phyloP scores from a whole-genome alignment of 2,888 invertebrate species.

The Phyto melanocephala region DNA sequence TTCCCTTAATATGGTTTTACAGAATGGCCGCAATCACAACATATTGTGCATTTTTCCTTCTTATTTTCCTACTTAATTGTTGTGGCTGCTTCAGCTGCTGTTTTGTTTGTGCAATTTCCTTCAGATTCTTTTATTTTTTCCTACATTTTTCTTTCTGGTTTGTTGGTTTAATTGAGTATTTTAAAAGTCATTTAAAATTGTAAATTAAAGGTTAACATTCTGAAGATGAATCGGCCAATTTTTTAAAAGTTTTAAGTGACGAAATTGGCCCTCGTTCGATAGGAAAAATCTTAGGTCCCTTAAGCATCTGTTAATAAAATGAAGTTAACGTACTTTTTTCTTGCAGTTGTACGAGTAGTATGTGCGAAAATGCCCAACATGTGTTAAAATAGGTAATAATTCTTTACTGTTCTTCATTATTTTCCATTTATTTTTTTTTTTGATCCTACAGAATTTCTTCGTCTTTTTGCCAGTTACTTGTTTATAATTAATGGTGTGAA shows the following conservation, averaged over 20 bases:
- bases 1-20: constrained; percentile 19
- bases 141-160: neutral
- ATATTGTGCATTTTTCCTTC: neutral
- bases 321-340: neutral
- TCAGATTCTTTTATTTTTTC: neutral
- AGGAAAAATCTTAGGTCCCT: no score
- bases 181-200: constrained; percentile 25
- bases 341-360: neutral
- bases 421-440: neutral
- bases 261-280: no score
- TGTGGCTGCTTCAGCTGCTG: neutral
- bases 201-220: no score
- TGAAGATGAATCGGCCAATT: no score
- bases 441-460: neutral
- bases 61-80: neutral
- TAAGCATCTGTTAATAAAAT: neutral
- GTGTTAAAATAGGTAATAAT: neutral
- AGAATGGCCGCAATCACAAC: constrained; percentile 8
- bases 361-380: neutral
- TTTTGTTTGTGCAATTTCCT: neutral
- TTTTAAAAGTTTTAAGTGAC: no score
- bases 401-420: neutral
- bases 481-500: constrained; percentile 1
- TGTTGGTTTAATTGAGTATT: neutral
- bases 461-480: neutral